Conservation (phyloP, 1,140 invertebrate genomes). For the Camponotus vicinus region DNA sequence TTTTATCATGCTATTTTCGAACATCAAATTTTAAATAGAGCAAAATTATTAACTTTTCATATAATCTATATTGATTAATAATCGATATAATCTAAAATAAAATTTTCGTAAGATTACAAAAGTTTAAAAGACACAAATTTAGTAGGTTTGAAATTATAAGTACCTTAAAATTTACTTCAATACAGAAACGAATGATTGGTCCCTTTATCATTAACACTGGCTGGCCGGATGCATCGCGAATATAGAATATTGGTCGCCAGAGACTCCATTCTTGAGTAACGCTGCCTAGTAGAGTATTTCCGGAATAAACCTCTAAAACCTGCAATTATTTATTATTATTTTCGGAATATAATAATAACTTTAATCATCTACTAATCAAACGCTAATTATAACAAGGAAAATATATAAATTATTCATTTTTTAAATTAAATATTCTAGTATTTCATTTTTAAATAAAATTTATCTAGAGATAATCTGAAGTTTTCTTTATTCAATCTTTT, state of each 20-base stretch:
- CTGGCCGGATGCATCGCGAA: constrained; percentile 92
- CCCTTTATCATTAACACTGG: constrained; percentile 94
- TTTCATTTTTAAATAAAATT: not conserved
- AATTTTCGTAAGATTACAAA: not conserved
- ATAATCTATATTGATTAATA: too few relatives aligned
- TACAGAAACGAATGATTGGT: constrained; percentile 93
- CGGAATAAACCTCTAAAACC: constrained; percentile 71
- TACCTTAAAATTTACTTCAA: constrained; percentile 90
- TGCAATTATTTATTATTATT: constrained; percentile 33
- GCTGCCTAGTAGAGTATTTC: constrained; percentile 90
- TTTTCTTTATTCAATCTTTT: not conserved
- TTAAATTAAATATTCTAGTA: not conserved
- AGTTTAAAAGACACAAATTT: not conserved
- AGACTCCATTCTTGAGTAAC: constrained; percentile 95
- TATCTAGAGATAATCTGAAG: not conserved
- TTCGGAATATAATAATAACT: not conserved
- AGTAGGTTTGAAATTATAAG: not conserved
- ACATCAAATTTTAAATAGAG: too few relatives aligned
- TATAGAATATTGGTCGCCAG: constrained; percentile 91
- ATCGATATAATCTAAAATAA: too few relatives aligned
- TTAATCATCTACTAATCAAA: not conserved
- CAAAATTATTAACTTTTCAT: too few relatives aligned
- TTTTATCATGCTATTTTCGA: too few relatives aligned
- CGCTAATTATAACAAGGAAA: not conserved
- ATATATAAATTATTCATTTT: not conserved